Percentiles rank a stretch among this genome's conserved stretches.
phyloP scores from a whole-genome alignment of 2,888 invertebrate species.

The Apocheima hispidaria region DNA sequence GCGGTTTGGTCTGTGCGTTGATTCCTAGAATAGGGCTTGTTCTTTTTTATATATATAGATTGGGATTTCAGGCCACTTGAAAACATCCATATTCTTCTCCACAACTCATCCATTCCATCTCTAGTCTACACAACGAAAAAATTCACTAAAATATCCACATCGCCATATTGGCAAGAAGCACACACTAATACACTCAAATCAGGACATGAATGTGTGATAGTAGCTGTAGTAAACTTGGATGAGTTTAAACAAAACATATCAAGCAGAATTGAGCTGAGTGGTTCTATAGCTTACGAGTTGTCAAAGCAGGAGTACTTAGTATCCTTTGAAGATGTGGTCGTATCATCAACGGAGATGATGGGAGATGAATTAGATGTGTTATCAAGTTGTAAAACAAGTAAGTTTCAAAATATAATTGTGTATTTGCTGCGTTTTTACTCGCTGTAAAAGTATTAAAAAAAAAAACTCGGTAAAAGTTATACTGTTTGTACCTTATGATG shows the following conservation, averaged over 20 bases:
- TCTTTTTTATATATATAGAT: too few species aligned
- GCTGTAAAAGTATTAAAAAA: too few species aligned
- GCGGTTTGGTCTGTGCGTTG: too few species aligned
- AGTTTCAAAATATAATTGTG: conserved; percentile 28
- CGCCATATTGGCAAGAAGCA: conserved; percentile 64
- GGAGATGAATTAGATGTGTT: conserved; percentile 67
- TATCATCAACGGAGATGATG: conserved; percentile 63
- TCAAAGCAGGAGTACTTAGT: conserved; percentile 55
- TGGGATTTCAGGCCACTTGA: conserved; percentile 63
- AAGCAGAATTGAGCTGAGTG: conserved; percentile 62
- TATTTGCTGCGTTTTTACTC: too few species aligned
- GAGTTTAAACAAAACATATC: conserved; percentile 59
- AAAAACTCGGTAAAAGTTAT: too few species aligned
- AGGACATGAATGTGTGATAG: conserved; percentile 51
- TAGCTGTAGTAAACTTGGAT: conserved; percentile 57
- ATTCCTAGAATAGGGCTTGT: too few species aligned
- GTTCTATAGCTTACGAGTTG: conserved; percentile 60
- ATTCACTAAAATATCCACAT: conserved; percentile 50
- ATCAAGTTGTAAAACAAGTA: conserved; percentile 52
- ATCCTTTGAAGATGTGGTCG: conserved; percentile 61
- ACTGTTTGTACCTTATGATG: too few species aligned
- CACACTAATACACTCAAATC: conserved; percentile 44
- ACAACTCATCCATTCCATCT: conserved; percentile 44
- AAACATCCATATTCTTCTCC: conserved; percentile 57
- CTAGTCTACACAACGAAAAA: conserved; percentile 67